Conservation (phyloP, 2,797 vertebrate species). For the Smutsia temminckii region DNA sequence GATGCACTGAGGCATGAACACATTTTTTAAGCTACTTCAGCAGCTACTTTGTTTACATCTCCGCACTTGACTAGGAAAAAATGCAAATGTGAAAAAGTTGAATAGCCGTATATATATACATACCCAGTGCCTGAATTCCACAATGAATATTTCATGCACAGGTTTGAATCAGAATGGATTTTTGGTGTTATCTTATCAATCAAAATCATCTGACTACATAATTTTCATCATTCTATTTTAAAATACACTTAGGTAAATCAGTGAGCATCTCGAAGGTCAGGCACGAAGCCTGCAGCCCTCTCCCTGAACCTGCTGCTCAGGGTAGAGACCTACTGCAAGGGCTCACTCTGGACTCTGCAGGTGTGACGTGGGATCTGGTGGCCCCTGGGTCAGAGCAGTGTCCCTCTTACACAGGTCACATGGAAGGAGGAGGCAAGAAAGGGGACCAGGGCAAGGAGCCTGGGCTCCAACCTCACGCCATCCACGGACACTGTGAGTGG, state of each 20-base stretch:
- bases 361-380: background rate
- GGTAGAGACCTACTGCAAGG: rapidly evolving
- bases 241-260: background rate
- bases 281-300: rapidly evolving
- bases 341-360: background rate
- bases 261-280: background rate
- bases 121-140: background rate
- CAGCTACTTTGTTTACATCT: background rate
- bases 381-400: too few relatives aligned
- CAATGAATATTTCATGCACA: background rate
- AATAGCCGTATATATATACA: background rate
- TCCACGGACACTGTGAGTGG: rapidly evolving
- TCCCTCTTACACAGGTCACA: background rate
- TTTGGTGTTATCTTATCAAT: background rate
- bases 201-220: background rate
- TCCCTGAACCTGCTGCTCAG: too few relatives aligned
- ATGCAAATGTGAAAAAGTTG: background rate
- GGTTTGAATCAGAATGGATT: background rate
- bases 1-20: background rate
- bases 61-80: background rate
- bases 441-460: background rate
- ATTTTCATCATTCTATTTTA: background rate
- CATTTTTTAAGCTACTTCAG: background rate
- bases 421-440: background rate
- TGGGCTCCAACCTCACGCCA: background rate